Evolutionary conservation across 2,888 invertebrate genomes (phyloP).

Genomic region (Ormyrus labotus): DNA sequence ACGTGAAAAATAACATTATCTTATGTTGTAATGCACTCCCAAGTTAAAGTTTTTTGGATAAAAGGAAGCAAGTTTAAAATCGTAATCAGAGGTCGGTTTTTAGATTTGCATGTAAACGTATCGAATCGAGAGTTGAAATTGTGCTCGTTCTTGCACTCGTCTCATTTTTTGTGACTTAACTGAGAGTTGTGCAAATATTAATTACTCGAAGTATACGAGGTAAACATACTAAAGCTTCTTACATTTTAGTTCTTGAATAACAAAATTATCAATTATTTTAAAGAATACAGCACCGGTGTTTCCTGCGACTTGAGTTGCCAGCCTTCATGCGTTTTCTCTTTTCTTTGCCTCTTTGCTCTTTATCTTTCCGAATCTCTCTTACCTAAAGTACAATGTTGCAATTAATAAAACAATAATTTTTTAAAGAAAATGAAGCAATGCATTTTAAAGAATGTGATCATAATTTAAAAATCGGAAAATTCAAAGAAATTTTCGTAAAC

Average conservation of each 20-base stretch:
- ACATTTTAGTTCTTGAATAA: constrained; percentile 67
- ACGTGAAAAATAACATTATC: constrained; percentile 39
- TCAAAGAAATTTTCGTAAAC: background rate
- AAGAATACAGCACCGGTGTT: constrained; percentile 72
- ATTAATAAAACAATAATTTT: background rate
- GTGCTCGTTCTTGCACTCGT: constrained; percentile 61
- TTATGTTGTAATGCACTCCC: constrained; percentile 47
- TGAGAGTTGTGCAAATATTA: constrained; percentile 66
- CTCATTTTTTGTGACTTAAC: constrained; percentile 63
- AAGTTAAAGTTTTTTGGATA: constrained; percentile 32
- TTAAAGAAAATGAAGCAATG: constrained; percentile 33
- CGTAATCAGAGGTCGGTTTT: constrained; percentile 11
- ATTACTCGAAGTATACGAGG: constrained; percentile 67
- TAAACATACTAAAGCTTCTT: constrained; percentile 71
- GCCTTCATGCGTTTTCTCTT: constrained; percentile 78
- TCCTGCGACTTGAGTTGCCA: constrained; percentile 70
- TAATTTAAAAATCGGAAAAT: background rate
- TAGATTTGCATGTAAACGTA: constrained; percentile 30
- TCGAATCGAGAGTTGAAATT: constrained; percentile 57
- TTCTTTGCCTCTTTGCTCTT: constrained; percentile 86
- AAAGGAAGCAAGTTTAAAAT: constrained; percentile 39
- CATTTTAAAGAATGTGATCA: background rate
- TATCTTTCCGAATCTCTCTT: constrained; percentile 95
- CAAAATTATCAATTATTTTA: constrained; percentile 62
- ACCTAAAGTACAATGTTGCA: constrained; percentile 63